Conservation (phyloP, 2,113 vertebrate species). For the Aphelocoma coerulescens region DNA sequence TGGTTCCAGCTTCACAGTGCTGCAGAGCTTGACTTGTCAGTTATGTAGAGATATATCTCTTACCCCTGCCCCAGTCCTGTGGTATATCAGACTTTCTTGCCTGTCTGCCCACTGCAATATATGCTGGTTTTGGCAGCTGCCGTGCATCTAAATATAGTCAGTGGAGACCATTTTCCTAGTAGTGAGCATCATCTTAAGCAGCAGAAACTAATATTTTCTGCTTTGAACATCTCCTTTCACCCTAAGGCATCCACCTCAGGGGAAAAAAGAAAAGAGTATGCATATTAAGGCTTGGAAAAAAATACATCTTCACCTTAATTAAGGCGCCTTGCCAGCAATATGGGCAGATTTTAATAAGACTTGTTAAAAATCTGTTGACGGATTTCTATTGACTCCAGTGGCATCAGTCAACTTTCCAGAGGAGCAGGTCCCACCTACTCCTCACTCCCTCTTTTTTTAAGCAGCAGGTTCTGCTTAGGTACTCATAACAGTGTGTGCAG, state of each 20-base stretch:
- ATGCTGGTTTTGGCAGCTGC: conserved; percentile 46
- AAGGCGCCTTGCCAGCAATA: neutral
- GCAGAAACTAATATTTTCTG: conserved; percentile 22
- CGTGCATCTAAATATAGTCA: neutral
- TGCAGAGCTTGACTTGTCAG: neutral
- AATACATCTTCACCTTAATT: conserved; percentile 7
- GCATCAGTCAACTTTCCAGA: neutral
- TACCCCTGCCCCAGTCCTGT: neutral
- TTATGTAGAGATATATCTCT: neutral
- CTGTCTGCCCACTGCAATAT: conserved; percentile 15
- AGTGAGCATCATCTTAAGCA: neutral
- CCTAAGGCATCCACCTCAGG: neutral
- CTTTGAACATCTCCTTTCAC: conserved; percentile 41
- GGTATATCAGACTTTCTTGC: conserved; percentile 12
- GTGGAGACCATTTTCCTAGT: conserved; percentile 21
- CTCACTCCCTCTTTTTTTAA: neutral
- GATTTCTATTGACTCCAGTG: neutral
- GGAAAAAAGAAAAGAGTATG: neutral
- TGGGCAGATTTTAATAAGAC: neutral
- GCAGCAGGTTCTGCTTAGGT: neutral
- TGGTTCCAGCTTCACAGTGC: neutral
- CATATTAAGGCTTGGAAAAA: conserved; percentile 22
- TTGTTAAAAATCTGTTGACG: neutral
- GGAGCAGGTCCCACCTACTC: rapidly evolving
- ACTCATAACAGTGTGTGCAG: neutral